These are phyloP conservation scores for Ariolimax columbianus DNA, from an alignment of 2,888 invertebrate species.

Conservation along the genomic window DNA sequence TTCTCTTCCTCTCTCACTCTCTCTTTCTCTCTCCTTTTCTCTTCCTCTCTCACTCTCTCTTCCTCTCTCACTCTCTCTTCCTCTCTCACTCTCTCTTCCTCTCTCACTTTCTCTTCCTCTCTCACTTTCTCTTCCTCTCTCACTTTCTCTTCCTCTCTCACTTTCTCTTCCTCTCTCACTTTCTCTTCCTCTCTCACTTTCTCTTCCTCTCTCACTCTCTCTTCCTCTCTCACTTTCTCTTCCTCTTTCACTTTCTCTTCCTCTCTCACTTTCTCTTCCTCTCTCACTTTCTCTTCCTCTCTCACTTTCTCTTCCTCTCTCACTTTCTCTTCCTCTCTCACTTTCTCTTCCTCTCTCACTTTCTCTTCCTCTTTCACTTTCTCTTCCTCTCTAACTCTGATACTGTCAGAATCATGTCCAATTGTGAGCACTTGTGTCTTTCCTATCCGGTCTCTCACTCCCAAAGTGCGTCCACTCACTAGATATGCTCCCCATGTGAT, in stretches of 20 bases:
- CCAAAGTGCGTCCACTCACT: too few relatives aligned
- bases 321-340: constrained; percentile 45
- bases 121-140: not conserved
- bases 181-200: too few relatives aligned
- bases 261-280: not conserved
- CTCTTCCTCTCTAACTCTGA: constrained; percentile 42
- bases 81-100: not conserved
- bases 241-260: not conserved
- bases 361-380: constrained; percentile 48
- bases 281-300: constrained; percentile 2
- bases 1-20: too few relatives aligned
- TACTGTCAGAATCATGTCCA: too few relatives aligned
- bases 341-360: constrained; percentile 36
- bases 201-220: not conserved
- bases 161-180: too few relatives aligned
- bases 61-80: not conserved
- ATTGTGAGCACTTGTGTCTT: too few relatives aligned
- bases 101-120: not conserved
- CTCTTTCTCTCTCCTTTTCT: too few relatives aligned
- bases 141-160: not conserved
- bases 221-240: not conserved
- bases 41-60: too few relatives aligned
- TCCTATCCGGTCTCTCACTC: too few relatives aligned
- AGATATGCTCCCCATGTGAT: too few relatives aligned
- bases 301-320: constrained; percentile 48